Percentiles rank a stretch among this genome's conserved stretches.
phyloP scores from a whole-genome alignment of 2,797 vertebrate species.

The Anas flavirostris region DNA sequence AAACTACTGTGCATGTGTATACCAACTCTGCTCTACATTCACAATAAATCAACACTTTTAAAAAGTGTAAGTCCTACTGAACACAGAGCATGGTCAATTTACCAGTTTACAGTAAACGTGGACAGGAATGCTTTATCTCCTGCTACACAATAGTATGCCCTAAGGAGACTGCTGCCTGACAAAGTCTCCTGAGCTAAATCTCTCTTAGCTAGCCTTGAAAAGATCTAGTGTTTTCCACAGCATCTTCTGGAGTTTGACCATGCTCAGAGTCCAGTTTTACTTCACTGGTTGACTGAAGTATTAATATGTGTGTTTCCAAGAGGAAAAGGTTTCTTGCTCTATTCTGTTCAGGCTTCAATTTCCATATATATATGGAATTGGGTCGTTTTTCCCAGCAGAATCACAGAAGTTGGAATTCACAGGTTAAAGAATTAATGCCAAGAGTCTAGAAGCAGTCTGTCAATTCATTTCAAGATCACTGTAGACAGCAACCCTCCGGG shows the following conservation, averaged over 20 bases:
- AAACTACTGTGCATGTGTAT: fast-evolving
- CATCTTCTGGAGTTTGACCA: background rate
- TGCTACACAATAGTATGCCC: background rate
- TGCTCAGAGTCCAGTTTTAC: background rate
- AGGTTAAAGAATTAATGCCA: background rate
- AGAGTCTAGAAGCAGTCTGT: background rate
- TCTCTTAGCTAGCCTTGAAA: background rate
- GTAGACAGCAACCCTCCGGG: background rate
- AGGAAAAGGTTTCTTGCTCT: background rate
- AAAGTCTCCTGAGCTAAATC: background rate
- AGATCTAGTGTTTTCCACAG: background rate
- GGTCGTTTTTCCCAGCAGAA: background rate
- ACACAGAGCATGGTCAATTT: background rate
- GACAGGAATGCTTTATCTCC: background rate
- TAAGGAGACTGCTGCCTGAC: background rate
- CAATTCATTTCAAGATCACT: background rate
- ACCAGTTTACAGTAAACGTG: background rate
- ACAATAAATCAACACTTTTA: background rate
- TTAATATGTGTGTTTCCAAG: background rate
- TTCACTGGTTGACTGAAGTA: background rate
- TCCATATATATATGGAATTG: too few species aligned
- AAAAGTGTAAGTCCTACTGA: background rate
- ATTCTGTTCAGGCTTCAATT: background rate
- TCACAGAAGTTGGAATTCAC: background rate
- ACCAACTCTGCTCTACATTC: background rate